Percentiles rank a stretch among this genome's conserved stretches.
phyloP scores from a whole-genome alignment of 2,888 invertebrate genomes.

The Metellina segmentata region DNA sequence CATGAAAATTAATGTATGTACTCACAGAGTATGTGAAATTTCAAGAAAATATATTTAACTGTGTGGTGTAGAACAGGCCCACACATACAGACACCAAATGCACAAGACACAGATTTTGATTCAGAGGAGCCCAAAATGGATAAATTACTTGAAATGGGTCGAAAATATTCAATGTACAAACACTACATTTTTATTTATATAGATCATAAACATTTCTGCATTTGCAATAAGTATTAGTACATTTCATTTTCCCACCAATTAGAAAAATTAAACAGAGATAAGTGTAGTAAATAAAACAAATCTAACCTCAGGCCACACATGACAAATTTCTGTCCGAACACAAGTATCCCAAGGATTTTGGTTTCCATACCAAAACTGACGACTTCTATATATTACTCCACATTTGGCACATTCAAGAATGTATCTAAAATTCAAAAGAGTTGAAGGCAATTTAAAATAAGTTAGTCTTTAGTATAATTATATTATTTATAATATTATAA shows the following conservation, averaged over 20 bases:
- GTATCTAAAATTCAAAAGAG: constrained; percentile 81
- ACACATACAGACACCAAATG: too few species aligned
- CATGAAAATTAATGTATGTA: too few species aligned
- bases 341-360: constrained; percentile 87
- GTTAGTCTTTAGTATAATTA: background rate
- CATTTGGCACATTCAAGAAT: constrained; percentile 89
- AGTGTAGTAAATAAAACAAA: background rate
- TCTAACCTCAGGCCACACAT: constrained; percentile 85
- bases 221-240: too few species aligned
- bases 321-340: constrained; percentile 86
- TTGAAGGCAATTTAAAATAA: background rate
- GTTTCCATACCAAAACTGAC: constrained; percentile 91
- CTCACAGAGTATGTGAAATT: too few species aligned
- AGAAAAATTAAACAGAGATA: background rate
- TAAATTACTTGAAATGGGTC: too few species aligned
- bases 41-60: too few species aligned
- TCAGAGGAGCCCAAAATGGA: too few species aligned
- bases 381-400: constrained; percentile 87
- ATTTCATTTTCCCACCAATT: background rate
- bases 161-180: too few species aligned
- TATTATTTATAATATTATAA: constrained; percentile 4
- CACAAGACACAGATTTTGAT: too few species aligned
- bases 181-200: too few species aligned
- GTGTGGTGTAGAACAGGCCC: too few species aligned
- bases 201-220: too few species aligned